Evolutionary conservation across 2,888 invertebrate genomes (phyloP), one percentile per base, ranked within the genome.

Genomic region (Catocala sponsa): DNA sequence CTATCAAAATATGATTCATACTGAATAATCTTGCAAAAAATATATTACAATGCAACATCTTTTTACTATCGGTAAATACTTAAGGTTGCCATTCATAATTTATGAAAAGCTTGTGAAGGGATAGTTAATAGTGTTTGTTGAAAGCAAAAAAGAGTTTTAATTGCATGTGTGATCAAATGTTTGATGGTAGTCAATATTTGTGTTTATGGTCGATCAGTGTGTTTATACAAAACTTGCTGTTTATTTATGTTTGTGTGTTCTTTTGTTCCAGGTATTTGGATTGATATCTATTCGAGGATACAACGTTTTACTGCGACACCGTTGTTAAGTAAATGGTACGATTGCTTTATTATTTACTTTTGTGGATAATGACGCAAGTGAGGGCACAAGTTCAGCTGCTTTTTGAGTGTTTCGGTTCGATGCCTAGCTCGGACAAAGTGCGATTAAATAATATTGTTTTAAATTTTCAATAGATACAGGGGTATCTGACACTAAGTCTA

Each of bases 121-220:
- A 56, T 44, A 55, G 38, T 54, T 61, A 51, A 68, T 63, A 44
- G 55, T 76, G 66, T 78, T 75, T 74, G 57, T 49, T 15, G 61
- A 60, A 65, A 66, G 54, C 59, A 63, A 67, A 62, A 77, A 69
- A 70, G 32, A 54, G 52, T 65, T 74, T 72, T 70, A 77, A 76
- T 77, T 70, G 68, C 66, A 72, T 67, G 63, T 78, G 59, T 61
- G 70, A 65, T 67, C 70, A 70, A 78, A 78, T 72, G 67, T 70
- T 78, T 66, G 67, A 57, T 63, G 46, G 52, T n/a, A 4, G 9
- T 63, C 56, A 71, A 76, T 75, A 62, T 75, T 75, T 75, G 66
- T 58, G 12, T 64, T 59, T 55, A 65, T 63, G 59, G 69, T 61
- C 60, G 64, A 72, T 67, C 54, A 60, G 41, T 6, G 44, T 58